Percentiles rank a stretch among this genome's conserved stretches.
These are phyloP conservation scores for Lagodon rhomboides DNA, from an alignment of 2,797 vertebrate genomes.

Conservation along the genomic window DNA sequence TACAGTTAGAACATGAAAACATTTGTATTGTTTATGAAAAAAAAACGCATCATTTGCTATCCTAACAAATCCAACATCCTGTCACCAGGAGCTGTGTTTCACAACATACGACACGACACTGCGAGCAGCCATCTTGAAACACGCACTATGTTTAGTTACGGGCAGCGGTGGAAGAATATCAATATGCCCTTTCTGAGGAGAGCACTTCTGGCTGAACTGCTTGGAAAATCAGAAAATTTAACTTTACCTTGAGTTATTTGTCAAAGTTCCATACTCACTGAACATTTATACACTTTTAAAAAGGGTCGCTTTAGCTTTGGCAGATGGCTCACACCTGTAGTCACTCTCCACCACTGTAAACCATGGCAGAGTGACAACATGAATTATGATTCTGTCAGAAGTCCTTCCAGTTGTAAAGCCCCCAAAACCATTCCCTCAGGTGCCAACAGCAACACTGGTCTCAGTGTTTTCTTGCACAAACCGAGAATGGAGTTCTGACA, in stretches of 20 bases:
- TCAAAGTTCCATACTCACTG: not conserved
- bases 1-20: not conserved
- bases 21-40: not conserved
- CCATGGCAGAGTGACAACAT: no score
- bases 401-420: no score
- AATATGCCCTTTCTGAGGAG: not conserved
- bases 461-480: not conserved
- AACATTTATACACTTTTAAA: not conserved
- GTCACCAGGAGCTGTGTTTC: constrained; percentile 30
- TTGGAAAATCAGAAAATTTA: not conserved
- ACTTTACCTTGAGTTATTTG: rapidly evolving
- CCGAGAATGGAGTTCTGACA: constrained; percentile 21
- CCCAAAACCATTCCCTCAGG: no score
- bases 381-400: no score
- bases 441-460: not conserved
- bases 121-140: constrained; percentile 83
- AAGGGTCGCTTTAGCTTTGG: not conserved
- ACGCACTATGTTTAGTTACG: constrained; percentile 61
- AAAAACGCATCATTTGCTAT: not conserved
- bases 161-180: not conserved
- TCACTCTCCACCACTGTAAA: not conserved
- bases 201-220: not conserved
- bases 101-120: constrained; percentile 72
- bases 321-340: not conserved
- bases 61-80: not conserved